These are phyloP conservation scores for Scaeva pyrastri DNA, from an alignment of 2,888 invertebrate genomes.

Conservation along the genomic window DNA sequence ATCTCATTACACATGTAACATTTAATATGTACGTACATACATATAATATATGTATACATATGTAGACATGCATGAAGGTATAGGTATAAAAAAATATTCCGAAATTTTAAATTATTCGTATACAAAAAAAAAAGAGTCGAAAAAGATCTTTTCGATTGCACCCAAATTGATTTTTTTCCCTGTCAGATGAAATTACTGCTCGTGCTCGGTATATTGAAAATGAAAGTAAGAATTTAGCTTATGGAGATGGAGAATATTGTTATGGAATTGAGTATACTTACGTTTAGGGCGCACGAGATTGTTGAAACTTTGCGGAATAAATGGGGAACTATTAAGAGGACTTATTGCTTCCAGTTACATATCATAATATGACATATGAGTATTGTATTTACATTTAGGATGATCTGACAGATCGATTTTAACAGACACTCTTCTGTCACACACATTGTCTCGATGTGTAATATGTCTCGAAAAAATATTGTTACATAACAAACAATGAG, in stretches of 20 bases:
- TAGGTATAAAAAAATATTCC: neutral
- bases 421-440: no score
- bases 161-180: neutral
- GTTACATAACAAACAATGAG: no score
- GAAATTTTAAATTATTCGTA: conserved; percentile 8
- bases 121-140: neutral
- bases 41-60: neutral
- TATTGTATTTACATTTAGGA: no score
- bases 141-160: conserved; percentile 23
- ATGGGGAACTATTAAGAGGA: no score
- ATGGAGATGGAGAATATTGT: neutral
- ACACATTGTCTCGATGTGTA: no score
- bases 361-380: no score
- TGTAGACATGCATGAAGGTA: no score
- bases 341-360: no score
- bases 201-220: neutral
- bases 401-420: no score
- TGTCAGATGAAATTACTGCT: neutral
- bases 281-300: neutral
- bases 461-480: no score
- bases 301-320: neutral
- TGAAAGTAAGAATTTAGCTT: conserved; percentile 13
- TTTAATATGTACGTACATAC: conserved; percentile 7
- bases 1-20: conserved; percentile 20
- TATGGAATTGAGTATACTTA: neutral